phyloP scores from a whole-genome alignment of 2,113 vertebrate species.

The Thunnus maccoyii region DNA sequence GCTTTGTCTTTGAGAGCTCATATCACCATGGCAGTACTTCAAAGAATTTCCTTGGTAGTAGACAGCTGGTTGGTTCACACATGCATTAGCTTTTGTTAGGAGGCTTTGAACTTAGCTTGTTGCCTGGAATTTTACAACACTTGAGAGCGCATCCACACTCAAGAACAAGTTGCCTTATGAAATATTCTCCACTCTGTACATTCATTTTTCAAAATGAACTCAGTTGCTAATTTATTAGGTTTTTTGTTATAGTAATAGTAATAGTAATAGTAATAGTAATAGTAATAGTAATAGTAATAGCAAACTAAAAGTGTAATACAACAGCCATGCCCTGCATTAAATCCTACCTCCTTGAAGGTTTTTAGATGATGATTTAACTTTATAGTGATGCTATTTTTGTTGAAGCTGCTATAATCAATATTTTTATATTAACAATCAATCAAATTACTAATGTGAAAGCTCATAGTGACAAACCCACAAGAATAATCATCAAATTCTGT shows the following conservation, averaged over 20 bases:
- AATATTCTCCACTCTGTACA: neutral
- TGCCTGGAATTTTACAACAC: constrained; percentile 57
- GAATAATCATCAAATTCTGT: neutral
- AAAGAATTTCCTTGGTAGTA: constrained; percentile 47
- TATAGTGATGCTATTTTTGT: neutral
- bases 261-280: too few relatives aligned
- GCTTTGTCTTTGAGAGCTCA: constrained; percentile 39
- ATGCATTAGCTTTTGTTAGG: constrained; percentile 50
- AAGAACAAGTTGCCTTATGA: constrained; percentile 28
- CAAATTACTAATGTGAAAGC: neutral
- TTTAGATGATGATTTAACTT: too few relatives aligned
- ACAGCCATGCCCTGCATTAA: neutral
- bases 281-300: too few relatives aligned
- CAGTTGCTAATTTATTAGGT: neutral
- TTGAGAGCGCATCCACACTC: constrained; percentile 7
- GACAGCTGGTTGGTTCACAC: constrained; percentile 44
- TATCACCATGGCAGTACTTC: constrained; percentile 59
- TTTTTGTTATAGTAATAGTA: too few relatives aligned
- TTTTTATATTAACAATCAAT: constrained; percentile 11
- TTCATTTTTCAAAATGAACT: neutral
- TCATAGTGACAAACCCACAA: neutral
- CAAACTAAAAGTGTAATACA: too few relatives aligned
- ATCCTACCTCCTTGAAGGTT: too few relatives aligned
- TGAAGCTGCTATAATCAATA: neutral
- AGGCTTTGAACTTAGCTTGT: constrained; percentile 58